A percentile compares a stretch with the other conserved stretches of the same genome.
These are phyloP conservation scores for Trichopria drosophilae DNA, from an alignment of 2,888 invertebrate genomes.

Conservation along the genomic window DNA sequence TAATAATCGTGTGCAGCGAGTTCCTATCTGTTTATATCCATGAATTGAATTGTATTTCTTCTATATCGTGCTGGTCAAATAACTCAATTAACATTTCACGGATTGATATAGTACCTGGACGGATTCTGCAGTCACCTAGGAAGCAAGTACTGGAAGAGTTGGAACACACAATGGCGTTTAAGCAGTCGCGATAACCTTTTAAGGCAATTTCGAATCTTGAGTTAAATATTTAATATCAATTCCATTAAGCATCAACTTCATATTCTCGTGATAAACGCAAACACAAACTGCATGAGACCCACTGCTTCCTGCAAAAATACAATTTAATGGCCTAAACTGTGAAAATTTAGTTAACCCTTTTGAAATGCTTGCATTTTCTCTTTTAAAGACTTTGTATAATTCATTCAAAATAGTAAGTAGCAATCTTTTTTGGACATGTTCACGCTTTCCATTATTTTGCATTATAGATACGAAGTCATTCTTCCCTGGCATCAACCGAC, in stretches of 20 bases:
- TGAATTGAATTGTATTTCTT: constrained; percentile 7
- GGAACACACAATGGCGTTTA: neutral
- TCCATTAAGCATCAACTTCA: no score
- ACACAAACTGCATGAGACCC: no score
- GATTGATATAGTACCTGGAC: constrained; percentile 3
- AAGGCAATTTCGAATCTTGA: constrained; percentile 4
- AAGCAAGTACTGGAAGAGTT: constrained; percentile 1
- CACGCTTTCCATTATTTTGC: constrained; percentile 21
- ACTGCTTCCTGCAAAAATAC: constrained; percentile 33
- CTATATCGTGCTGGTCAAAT: constrained; percentile 9
- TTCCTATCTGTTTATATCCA: constrained; percentile 17
- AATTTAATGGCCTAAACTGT: constrained; percentile 25
- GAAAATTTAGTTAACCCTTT: constrained; percentile 29
- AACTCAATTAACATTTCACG: no score
- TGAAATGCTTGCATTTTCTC: constrained; percentile 7
- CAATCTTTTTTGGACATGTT: constrained; percentile 23
- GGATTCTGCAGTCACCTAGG: constrained; percentile 11
- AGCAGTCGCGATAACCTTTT: no score
- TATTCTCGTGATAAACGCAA: no score
- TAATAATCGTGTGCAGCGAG: no score
- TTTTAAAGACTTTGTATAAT: constrained; percentile 3
- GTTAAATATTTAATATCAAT: no score
- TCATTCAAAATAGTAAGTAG: constrained; percentile 19
- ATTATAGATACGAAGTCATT: constrained; percentile 32
- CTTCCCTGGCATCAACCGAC: constrained; percentile 30